Evolutionary conservation across 2,888 invertebrate genomes (phyloP).

Genomic region (Leptinotarsa tumamoca): DNA sequence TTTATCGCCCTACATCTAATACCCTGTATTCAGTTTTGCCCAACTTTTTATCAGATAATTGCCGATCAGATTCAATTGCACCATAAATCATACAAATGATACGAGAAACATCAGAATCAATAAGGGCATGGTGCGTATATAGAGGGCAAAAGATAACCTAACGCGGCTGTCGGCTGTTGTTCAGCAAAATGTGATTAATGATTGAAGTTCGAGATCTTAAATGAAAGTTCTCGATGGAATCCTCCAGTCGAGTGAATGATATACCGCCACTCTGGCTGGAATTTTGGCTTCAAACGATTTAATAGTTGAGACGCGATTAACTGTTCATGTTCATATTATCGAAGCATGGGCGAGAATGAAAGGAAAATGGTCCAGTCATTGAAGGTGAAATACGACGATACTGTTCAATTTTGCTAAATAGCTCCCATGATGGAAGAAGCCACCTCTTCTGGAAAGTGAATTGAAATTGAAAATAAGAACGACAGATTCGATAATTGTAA

Average conservation of each 20-base stretch:
- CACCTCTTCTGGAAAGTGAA: too few species aligned
- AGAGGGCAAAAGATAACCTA: neutral
- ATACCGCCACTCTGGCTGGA: conserved; percentile 1
- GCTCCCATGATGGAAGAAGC: too few species aligned
- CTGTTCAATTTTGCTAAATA: neutral
- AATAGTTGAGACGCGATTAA: conserved; percentile 10
- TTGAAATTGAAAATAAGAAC: too few species aligned
- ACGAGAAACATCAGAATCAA: neutral
- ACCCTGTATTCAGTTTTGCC: neutral
- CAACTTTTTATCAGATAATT: conserved; percentile 7
- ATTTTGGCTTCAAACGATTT: conserved; percentile 4
- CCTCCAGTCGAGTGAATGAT: conserved; percentile 13
- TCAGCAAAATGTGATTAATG: conserved; percentile 6
- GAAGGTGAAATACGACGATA: neutral
- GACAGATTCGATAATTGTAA: too few species aligned
- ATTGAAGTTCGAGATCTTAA: conserved; percentile 15
- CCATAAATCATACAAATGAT: neutral
- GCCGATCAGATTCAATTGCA: conserved; percentile 6
- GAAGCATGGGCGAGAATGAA: conserved; percentile 3
- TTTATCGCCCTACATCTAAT: neutral
- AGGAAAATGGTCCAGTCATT: neutral
- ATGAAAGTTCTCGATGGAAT: conserved; percentile 2
- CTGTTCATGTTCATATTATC: neutral
- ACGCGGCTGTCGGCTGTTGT: neutral
- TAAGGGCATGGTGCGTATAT: neutral